Evolutionary conservation across 2,797 vertebrate genomes (phyloP).

Genomic region (Distichodus sexfasciatus): DNA sequence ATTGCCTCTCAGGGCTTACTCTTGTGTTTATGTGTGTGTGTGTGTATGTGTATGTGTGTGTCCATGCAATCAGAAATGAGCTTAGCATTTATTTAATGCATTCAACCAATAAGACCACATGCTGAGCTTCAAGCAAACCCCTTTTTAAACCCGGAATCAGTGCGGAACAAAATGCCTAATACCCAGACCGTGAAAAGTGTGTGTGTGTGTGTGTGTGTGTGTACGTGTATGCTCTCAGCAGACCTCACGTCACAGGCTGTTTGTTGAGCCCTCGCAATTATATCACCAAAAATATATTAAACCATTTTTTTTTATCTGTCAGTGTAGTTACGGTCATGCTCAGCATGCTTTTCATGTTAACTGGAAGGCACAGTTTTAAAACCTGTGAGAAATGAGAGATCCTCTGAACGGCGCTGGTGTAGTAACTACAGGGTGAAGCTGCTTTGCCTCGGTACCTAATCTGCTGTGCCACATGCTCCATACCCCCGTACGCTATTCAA

Average conservation of each 20-base stretch:
- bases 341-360: not conserved
- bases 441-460: conserved; percentile 18
- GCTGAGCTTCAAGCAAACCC: not conserved
- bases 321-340: not conserved
- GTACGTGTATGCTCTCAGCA: too few species aligned
- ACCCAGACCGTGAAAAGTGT: not conserved
- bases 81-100: not conserved
- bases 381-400: not conserved
- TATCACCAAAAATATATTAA: not conserved
- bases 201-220: not conserved
- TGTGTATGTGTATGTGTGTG: not conserved
- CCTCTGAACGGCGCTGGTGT: not conserved
- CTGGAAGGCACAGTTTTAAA: not conserved
- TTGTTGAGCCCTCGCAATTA: not conserved
- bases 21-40: conserved; percentile 25
- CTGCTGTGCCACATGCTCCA: conserved; percentile 10
- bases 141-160: conserved; percentile 4
- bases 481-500: conserved; percentile 7
- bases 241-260: not conserved
- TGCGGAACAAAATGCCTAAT: not conserved
- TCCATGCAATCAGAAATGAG: not conserved
- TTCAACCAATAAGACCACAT: conserved; percentile 5
- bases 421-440: not conserved
- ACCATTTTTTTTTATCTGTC: not conserved
- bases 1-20: not conserved